A percentile compares a stretch with the other conserved stretches of the same genome.
Evolutionary conservation across 2,797 vertebrate species (phyloP).

Genomic region (Garrulus glandarius): DNA sequence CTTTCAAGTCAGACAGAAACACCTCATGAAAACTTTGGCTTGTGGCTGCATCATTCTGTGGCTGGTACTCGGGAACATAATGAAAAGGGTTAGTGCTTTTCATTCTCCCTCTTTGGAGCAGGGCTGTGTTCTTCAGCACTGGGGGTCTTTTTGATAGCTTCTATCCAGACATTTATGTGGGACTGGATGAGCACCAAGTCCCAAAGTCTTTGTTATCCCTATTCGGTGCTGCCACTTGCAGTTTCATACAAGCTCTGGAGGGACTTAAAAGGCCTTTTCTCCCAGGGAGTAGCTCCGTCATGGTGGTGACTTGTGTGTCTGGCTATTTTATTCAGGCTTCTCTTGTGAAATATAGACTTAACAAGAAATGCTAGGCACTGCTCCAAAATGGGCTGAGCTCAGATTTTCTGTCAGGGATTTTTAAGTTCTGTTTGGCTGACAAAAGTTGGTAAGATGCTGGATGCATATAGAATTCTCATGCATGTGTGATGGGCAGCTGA

Average conservation of each 20-base stretch:
- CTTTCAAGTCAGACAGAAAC: neutral
- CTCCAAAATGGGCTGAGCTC: neutral
- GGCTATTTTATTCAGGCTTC: neutral
- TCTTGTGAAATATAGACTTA: neutral
- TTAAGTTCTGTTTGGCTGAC: neutral
- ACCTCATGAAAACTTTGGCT: neutral
- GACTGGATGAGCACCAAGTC: neutral
- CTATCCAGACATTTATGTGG: neutral
- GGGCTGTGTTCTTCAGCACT: neutral
- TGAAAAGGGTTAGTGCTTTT: neutral
- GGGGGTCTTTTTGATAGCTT: neutral
- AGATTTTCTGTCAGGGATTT: neutral
- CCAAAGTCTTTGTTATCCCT: neutral
- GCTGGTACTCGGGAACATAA: neutral
- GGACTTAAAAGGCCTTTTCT: neutral
- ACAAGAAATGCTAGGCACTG: neutral
- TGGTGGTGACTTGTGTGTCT: neutral
- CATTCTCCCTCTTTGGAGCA: neutral
- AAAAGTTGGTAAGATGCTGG: neutral
- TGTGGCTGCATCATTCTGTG: neutral
- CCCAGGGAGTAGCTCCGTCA: neutral
- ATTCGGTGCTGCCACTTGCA: neutral
- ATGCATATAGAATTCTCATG: neutral
- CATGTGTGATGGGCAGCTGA: neutral
- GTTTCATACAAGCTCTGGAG: neutral